These are phyloP conservation scores for Jaculus jaculus DNA, from an alignment of 2,113 vertebrate species.

Conservation along the genomic window DNA sequence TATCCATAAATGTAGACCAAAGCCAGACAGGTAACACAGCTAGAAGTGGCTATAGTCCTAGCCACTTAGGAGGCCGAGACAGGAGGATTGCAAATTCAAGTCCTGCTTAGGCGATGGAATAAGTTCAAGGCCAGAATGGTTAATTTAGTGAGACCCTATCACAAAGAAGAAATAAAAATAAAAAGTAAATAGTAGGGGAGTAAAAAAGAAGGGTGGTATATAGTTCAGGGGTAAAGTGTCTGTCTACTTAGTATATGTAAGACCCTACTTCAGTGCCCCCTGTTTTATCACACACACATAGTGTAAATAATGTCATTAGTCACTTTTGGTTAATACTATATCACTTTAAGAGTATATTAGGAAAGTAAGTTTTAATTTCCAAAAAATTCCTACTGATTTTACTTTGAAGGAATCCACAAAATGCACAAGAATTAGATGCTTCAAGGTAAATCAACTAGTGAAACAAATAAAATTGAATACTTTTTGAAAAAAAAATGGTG, in stretches of 20 bases:
- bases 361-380: neutral
- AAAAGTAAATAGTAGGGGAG: neutral
- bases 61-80: neutral
- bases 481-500: conserved; percentile 12
- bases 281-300: no score
- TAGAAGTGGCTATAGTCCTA: no score
- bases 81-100: neutral
- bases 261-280: no score
- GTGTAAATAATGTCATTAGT: neutral
- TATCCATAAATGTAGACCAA: neutral
- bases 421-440: neutral
- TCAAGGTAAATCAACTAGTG: neutral
- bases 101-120: neutral
- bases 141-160: neutral
- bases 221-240: neutral
- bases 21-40: neutral
- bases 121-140: neutral
- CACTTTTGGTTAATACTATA: neutral
- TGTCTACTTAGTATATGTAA: no score
- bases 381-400: neutral
- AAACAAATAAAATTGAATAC: conserved; percentile 4
- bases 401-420: neutral
- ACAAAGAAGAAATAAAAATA: neutral
- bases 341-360: neutral
- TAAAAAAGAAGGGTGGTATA: neutral